phyloP scores from a whole-genome alignment of 1,140 invertebrate genomes.

The Berghia stephanieae region DNA sequence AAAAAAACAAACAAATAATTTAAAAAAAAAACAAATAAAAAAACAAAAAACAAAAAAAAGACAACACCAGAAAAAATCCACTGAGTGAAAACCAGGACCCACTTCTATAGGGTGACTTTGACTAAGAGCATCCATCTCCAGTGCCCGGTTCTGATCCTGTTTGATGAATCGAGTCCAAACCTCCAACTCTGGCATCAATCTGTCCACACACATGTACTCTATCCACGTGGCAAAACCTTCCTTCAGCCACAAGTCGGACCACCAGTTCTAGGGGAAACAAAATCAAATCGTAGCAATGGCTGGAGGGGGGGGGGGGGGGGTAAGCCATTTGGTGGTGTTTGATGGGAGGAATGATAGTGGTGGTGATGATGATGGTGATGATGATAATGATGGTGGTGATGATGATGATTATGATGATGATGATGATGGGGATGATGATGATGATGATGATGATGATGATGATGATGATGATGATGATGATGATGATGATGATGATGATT shows the following conservation, averaged over 20 bases:
- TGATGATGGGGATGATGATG: no score
- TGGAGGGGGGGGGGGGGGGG: no score
- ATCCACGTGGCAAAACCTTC: constrained; percentile 68
- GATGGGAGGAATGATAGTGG: no score
- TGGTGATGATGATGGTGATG: no score
- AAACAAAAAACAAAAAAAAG: background rate
- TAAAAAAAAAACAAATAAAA: background rate
- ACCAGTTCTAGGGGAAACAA: constrained; percentile 61
- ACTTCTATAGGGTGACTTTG: constrained; percentile 68
- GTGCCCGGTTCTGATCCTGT: constrained; percentile 57
- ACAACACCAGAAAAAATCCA: background rate
- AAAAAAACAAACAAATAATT: background rate
- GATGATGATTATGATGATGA: no score
- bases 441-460: no score
- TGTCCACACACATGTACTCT: constrained; percentile 67
- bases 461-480: no score
- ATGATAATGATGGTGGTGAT: no score
- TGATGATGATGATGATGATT: no score
- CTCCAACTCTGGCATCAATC: constrained; percentile 69
- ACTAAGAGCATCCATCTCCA: constrained; percentile 64
- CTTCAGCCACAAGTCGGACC: constrained; percentile 68
- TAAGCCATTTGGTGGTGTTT: no score
- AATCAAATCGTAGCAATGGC: no score
- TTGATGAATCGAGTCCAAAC: constrained; percentile 68
- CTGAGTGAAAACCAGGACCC: background rate